Evolutionary conservation across 2,797 vertebrate species (phyloP).

Genomic region (Loris lydekkerianus): DNA sequence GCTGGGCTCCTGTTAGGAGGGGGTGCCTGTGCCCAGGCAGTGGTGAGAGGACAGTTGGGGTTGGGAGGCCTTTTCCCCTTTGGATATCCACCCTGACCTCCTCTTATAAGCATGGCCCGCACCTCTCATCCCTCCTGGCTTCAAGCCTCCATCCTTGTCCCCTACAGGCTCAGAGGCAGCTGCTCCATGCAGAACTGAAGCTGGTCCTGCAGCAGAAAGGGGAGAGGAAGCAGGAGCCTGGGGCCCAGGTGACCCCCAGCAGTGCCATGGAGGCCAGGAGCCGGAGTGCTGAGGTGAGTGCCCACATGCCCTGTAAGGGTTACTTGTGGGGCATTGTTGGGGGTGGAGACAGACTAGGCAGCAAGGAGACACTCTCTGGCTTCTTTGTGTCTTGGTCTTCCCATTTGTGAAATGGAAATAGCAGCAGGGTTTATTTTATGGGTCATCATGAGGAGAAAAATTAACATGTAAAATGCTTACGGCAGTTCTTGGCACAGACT

Average conservation of each 20-base stretch:
- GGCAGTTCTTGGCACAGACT: background rate
- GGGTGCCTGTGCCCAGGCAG: constrained; percentile 58
- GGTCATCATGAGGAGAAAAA: background rate
- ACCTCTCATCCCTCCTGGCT: background rate
- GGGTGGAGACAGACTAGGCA: background rate
- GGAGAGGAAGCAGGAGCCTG: constrained; percentile 86
- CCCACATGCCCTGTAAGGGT: background rate
- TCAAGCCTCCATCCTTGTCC: background rate
- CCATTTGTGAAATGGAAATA: constrained; percentile 9
- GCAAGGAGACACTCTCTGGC: background rate
- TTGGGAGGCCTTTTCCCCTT: background rate
- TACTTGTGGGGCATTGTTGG: background rate
- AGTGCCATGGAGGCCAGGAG: constrained; percentile 89
- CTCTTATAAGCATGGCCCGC: background rate
- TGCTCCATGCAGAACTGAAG: constrained; percentile 95
- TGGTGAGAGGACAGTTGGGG: constrained; percentile 67
- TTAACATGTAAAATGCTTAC: background rate
- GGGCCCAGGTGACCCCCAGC: constrained; percentile 76
- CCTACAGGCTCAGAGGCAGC: constrained; percentile 89
- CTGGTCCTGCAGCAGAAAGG: constrained; percentile 93
- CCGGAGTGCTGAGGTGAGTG: constrained; percentile 88
- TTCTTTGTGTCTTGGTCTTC: constrained; percentile 28
- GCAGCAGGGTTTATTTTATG: background rate
- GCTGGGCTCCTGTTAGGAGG: constrained; percentile 65
- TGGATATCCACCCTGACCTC: background rate